phyloP scores from a whole-genome alignment of 2,113 vertebrate genomes.

The Cygnus atratus region DNA sequence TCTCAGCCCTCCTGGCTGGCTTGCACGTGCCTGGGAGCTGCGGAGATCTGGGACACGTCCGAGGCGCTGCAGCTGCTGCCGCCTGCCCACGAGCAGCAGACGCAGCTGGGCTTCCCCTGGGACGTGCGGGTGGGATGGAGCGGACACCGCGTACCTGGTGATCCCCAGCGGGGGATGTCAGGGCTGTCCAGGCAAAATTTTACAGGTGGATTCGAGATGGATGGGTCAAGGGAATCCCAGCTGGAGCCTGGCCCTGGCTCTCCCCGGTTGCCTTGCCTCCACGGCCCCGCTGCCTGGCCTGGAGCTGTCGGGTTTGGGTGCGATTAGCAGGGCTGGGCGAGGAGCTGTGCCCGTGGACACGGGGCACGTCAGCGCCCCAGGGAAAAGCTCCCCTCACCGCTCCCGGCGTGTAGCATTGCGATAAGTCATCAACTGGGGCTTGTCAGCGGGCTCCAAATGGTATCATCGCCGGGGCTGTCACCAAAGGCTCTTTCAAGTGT shows the following conservation, averaged over 20 bases:
- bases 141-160: neutral
- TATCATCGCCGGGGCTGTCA: slow-evolving; percentile 62
- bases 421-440: slow-evolving; percentile 61
- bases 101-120: neutral
- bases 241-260: neutral
- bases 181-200: neutral
- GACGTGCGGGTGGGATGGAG: neutral
- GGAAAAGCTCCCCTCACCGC: neutral
- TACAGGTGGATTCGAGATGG: neutral
- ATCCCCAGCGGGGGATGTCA: neutral
- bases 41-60: fast-evolving
- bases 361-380: neutral
- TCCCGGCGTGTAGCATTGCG: neutral
- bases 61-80: fast-evolving
- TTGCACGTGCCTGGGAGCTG: fast-evolving
- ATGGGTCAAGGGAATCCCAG: neutral
- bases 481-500: slow-evolving; percentile 72
- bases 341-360: neutral
- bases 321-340: fast-evolving
- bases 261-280: neutral
- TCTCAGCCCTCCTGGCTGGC: neutral
- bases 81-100: fast-evolving
- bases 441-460: slow-evolving; percentile 59
- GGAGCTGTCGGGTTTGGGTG: neutral
- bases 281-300: fast-evolving